Conservation (phyloP, 1,140 invertebrate genomes). For the Chionoecetes opilio region DNA sequence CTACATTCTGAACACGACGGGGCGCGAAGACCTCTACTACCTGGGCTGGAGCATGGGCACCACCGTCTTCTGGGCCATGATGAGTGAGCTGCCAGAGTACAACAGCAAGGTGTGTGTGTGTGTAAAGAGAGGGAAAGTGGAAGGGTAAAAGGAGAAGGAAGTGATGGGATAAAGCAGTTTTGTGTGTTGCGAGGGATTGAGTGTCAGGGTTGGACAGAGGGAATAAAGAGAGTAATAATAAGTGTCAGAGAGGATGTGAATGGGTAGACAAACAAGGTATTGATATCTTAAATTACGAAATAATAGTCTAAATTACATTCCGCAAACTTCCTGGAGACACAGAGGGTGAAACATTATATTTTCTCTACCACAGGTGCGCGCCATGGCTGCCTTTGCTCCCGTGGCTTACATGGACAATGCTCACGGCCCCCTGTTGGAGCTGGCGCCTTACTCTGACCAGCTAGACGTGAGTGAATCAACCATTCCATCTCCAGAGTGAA, state of each 20-base stretch:
- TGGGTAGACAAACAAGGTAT: too few species aligned
- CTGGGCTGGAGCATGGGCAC: conserved; percentile 88
- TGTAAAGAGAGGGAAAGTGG: too few species aligned
- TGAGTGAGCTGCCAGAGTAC: conserved; percentile 87
- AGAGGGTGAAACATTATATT: neutral
- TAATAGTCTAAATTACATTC: too few species aligned
- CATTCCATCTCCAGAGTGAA: too few species aligned
- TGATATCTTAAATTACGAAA: too few species aligned
- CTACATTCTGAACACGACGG: conserved; percentile 87
- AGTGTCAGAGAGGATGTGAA: too few species aligned
- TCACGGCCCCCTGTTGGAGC: conserved; percentile 86
- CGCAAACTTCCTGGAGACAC: too few species aligned
- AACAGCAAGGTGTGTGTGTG: conserved; percentile 83
- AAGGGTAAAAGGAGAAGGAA: neutral
- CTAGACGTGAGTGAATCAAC: conserved; percentile 82
- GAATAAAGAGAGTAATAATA: too few species aligned
- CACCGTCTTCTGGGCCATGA: conserved; percentile 88
- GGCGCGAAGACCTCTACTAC: conserved; percentile 87
- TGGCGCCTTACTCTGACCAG: conserved; percentile 83
- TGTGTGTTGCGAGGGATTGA: too few species aligned
- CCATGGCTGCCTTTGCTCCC: conserved; percentile 87
- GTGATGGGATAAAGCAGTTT: neutral
- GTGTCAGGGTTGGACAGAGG: too few species aligned
- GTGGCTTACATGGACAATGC: conserved; percentile 89
- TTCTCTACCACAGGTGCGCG: conserved; percentile 23